Percentiles rank a stretch among this genome's conserved stretches.
phyloP scores from a whole-genome alignment of 2,797 vertebrate genomes.

The Remorina albescens region DNA sequence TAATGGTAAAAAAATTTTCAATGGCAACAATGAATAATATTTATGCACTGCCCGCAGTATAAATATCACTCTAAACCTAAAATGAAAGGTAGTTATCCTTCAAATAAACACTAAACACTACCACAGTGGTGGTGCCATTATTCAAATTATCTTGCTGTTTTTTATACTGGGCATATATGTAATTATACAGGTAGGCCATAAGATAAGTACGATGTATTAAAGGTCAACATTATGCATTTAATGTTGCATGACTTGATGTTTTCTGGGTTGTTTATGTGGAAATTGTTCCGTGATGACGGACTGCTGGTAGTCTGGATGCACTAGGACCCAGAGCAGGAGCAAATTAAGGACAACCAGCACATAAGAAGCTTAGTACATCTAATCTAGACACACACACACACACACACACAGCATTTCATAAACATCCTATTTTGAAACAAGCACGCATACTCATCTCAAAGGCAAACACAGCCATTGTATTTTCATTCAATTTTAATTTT shows the following conservation, averaged over 20 bases:
- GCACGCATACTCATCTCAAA: slow-evolving; percentile 71
- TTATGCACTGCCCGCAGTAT: not conserved
- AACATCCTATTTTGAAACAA: slow-evolving; percentile 73
- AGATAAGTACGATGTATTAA: slow-evolving; percentile 8
- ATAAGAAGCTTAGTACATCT: slow-evolving; percentile 87
- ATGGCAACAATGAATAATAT: not conserved
- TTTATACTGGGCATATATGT: not conserved
- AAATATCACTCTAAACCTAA: not conserved
- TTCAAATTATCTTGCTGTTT: slow-evolving; percentile 8
- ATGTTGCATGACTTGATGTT: slow-evolving; percentile 38
- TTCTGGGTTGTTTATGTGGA: slow-evolving; percentile 49
- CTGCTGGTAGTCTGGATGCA: slow-evolving; percentile 57
- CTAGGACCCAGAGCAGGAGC: slow-evolving; percentile 82
- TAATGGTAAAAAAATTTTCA: too few relatives aligned
- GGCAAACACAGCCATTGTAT: slow-evolving; percentile 72
- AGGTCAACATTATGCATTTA: slow-evolving; percentile 8
- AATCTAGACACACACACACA: slow-evolving; percentile 76
- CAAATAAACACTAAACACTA: too few relatives aligned
- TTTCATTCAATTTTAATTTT: slow-evolving; percentile 81
- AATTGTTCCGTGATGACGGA: slow-evolving; percentile 29
- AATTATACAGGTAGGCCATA: not conserved
- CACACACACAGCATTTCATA: slow-evolving; percentile 67
- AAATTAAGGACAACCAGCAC: slow-evolving; percentile 86
- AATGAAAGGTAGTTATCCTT: too few relatives aligned
- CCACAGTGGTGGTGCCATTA: too few relatives aligned